Evolutionary conservation across 2,113 vertebrate species (phyloP).

Genomic region (Leptobrachium leishanense): DNA sequence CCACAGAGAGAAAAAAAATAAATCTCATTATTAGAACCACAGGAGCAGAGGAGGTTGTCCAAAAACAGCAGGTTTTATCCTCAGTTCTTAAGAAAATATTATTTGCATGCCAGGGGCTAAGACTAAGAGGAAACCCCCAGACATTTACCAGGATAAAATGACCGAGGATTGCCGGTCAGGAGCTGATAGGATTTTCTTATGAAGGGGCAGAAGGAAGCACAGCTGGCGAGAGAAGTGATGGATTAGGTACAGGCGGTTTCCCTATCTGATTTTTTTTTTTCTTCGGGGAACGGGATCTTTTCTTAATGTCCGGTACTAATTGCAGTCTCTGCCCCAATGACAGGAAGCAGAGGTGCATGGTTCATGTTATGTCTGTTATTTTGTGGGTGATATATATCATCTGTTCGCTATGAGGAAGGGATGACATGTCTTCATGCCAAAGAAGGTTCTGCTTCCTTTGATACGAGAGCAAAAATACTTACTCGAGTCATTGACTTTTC

Average conservation of each 20-base stretch:
- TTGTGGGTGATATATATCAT: not conserved
- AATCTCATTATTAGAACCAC: constrained; percentile 68
- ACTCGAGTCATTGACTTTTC: too few relatives aligned
- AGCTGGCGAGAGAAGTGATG: not conserved
- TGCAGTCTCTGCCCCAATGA: not conserved
- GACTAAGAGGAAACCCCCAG: constrained; percentile 30
- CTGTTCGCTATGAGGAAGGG: too few relatives aligned
- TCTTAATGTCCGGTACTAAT: not conserved
- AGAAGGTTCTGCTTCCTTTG: too few relatives aligned
- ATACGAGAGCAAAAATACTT: too few relatives aligned
- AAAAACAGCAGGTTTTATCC: constrained; percentile 59
- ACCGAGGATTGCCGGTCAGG: constrained; percentile 1
- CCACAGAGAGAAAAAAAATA: constrained; percentile 70
- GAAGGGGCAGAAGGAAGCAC: not conserved
- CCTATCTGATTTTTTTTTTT: not conserved
- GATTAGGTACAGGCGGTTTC: constrained; percentile 1
- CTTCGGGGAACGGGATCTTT: not conserved
- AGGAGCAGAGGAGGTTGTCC: constrained; percentile 57
- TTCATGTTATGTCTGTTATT: not conserved
- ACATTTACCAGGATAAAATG: constrained; percentile 27
- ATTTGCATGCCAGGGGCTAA: constrained; percentile 23
- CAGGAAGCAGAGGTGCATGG: not conserved
- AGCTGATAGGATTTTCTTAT: constrained; percentile 30
- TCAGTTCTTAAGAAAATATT: constrained; percentile 47
- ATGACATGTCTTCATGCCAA: too few relatives aligned